A percentile compares a stretch with the other conserved stretches of the same genome.
Conservation (phyloP, 2,113 vertebrate genomes). For the Trachemys scripta region DNA sequence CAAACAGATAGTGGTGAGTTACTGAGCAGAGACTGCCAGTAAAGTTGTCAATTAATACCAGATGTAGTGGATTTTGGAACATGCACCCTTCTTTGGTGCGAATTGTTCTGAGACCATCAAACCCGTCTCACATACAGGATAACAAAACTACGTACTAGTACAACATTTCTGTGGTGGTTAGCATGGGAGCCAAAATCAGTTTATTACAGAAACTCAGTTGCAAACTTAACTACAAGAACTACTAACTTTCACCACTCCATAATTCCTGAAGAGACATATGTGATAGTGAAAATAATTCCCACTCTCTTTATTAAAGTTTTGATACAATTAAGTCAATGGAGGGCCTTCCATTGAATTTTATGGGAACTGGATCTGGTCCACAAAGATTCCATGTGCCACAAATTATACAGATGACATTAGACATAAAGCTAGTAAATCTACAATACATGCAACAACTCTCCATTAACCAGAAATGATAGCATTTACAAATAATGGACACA, state of each 20-base stretch:
- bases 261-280: slow-evolving; percentile 51
- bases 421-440: slow-evolving; percentile 26
- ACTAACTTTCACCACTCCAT: not conserved
- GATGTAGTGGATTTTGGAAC: slow-evolving; percentile 61
- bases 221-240: not conserved
- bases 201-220: not conserved
- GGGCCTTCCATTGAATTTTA: slow-evolving; percentile 49
- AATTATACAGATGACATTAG: slow-evolving; percentile 24
- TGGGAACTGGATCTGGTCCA: slow-evolving; percentile 66
- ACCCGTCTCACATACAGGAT: slow-evolving; percentile 5
- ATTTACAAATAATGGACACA: not conserved
- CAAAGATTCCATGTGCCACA: slow-evolving; percentile 15
- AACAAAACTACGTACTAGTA: not conserved
- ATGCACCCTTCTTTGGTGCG: slow-evolving; percentile 61
- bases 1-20: slow-evolving; percentile 76
- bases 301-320: not conserved
- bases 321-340: slow-evolving; percentile 41
- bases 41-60: slow-evolving; percentile 77
- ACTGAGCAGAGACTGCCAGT: slow-evolving; percentile 72
- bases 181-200: not conserved
- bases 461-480: not conserved
- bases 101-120: slow-evolving; percentile 70
- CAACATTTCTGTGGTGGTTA: not conserved
- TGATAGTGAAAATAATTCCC: slow-evolving; percentile 57
- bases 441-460: not conserved